phyloP scores from a whole-genome alignment of 2,888 invertebrate genomes.

The Pristionchus japonicus region DNA sequence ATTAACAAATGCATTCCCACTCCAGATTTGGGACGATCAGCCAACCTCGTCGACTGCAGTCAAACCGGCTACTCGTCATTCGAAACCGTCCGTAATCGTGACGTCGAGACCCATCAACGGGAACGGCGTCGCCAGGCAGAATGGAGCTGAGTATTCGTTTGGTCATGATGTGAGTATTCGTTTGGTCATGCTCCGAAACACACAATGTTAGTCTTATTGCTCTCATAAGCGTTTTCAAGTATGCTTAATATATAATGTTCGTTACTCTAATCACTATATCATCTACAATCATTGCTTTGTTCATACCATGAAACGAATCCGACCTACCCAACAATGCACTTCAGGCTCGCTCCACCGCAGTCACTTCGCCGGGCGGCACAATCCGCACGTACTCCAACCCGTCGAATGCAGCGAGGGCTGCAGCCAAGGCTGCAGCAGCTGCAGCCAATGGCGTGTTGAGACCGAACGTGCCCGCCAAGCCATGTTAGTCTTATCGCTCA shows the following conservation, averaged over 20 bases:
- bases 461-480: neutral
- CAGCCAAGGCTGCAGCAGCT: slow-evolving; percentile 15
- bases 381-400: neutral
- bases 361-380: neutral
- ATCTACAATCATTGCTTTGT: too few relatives aligned
- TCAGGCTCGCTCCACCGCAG: neutral
- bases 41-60: too few relatives aligned
- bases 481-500: too few relatives aligned
- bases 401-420: slow-evolving; percentile 3
- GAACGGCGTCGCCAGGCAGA: neutral
- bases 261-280: too few relatives aligned
- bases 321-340: neutral
- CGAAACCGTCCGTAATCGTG: neutral
- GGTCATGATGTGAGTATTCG: neutral
- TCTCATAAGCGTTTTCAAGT: too few relatives aligned
- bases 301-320: too few relatives aligned
- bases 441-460: neutral
- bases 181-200: neutral
- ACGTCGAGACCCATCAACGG: neutral
- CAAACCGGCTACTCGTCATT: too few relatives aligned
- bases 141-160: neutral
- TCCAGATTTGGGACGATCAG: too few relatives aligned
- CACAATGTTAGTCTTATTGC: too few relatives aligned
- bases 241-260: too few relatives aligned
- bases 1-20: too few relatives aligned